phyloP scores from a whole-genome alignment of 2,797 vertebrate species.

The Syngnathus acus region DNA sequence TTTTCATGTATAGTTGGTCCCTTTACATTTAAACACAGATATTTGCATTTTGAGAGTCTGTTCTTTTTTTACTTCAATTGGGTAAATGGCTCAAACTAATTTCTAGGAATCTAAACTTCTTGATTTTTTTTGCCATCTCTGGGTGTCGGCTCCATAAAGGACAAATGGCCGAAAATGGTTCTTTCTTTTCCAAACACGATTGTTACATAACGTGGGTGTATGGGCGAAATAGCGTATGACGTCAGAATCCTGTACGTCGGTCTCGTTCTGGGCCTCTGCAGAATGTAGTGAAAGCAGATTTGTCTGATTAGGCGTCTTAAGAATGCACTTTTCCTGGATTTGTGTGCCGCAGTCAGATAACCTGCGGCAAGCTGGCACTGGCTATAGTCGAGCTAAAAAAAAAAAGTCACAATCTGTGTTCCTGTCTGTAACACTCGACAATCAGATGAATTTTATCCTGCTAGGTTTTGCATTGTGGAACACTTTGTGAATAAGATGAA shows the following conservation, averaged over 20 bases:
- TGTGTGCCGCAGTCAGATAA: constrained; percentile 63
- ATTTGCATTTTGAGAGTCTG: neutral
- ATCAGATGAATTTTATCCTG: neutral
- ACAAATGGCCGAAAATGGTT: constrained; percentile 15
- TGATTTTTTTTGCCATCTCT: neutral
- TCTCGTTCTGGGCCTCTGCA: constrained; percentile 16
- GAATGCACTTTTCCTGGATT: constrained; percentile 68
- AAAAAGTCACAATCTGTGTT: constrained; percentile 22
- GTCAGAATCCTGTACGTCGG: constrained; percentile 9
- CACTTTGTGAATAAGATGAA: neutral
- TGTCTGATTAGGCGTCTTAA: constrained; percentile 49
- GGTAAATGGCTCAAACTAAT: neutral
- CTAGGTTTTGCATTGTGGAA: neutral
- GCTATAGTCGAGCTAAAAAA: constrained; percentile 14
- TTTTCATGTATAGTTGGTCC: no score
- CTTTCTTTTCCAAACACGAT: constrained; percentile 15
- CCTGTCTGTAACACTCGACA: constrained; percentile 14
- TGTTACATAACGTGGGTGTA: constrained; percentile 25
- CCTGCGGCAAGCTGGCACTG: constrained; percentile 23
- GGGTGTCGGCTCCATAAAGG: neutral
- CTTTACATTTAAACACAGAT: no score
- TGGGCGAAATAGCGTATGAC: neutral
- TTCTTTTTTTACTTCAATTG: neutral
- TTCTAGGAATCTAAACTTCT: no score
- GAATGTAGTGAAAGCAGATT: constrained; percentile 55